A percentile compares a stretch with the other conserved stretches of the same genome.
Evolutionary conservation across 2,113 vertebrate genomes (phyloP).

Genomic region (Podiceps cristatus): DNA sequence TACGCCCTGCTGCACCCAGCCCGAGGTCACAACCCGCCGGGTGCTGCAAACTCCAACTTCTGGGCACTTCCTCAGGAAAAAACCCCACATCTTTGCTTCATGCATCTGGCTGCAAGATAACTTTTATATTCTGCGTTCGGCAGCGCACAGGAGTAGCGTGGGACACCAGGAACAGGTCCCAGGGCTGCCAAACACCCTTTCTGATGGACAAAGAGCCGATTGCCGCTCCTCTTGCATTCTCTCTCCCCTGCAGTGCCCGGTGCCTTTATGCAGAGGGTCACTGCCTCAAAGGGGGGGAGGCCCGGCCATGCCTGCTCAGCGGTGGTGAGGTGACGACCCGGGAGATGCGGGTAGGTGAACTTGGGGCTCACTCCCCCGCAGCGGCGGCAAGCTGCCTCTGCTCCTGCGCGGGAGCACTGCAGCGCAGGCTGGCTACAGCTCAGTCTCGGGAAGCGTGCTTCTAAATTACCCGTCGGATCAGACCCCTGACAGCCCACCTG

Average conservation of each 20-base stretch:
- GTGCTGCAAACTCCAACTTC: background rate
- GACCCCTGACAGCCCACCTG: background rate
- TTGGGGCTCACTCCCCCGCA: background rate
- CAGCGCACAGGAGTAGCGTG: rapidly evolving
- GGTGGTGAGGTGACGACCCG: background rate
- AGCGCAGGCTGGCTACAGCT: too few relatives aligned
- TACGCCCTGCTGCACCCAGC: rapidly evolving
- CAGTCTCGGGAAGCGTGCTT: rapidly evolving
- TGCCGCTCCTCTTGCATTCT: too few relatives aligned
- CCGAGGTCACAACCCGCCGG: background rate
- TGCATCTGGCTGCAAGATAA: background rate
- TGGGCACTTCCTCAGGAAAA: background rate
- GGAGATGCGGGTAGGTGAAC: background rate
- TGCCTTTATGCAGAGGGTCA: too few relatives aligned
- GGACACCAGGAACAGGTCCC: background rate
- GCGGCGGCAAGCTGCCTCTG: background rate
- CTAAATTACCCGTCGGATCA: background rate
- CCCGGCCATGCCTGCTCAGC: background rate
- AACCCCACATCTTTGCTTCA: background rate
- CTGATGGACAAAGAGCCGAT: rapidly evolving
- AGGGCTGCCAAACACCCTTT: background rate
- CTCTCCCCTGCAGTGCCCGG: background rate
- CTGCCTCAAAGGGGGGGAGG: background rate
- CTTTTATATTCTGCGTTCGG: rapidly evolving
- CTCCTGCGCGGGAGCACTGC: rapidly evolving